A percentile compares a stretch with the other conserved stretches of the same genome.
phyloP scores from a whole-genome alignment of 2,888 invertebrate species.

The Koerneria pararmatus region DNA sequence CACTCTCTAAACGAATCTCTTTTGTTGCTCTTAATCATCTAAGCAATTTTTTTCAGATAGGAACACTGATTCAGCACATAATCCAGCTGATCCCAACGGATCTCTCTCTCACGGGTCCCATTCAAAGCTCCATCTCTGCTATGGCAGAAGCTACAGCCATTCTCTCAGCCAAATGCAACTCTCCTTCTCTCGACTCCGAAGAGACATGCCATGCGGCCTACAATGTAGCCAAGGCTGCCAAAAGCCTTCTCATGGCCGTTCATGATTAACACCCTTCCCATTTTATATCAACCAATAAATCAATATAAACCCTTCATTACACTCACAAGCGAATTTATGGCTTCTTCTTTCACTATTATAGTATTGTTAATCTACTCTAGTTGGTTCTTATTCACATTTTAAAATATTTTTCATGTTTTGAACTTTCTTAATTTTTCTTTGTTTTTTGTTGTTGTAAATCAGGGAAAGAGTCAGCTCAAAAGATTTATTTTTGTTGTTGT shows the following conservation, averaged over 20 bases:
- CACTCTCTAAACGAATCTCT: too few species aligned
- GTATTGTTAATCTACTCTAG: background rate
- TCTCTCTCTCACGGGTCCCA: constrained; percentile 21
- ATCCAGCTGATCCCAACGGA: constrained; percentile 30
- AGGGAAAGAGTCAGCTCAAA: too few species aligned
- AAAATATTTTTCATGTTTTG: background rate
- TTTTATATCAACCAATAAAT: constrained; percentile 5
- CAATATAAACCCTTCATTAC: too few species aligned
- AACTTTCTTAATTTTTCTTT: background rate
- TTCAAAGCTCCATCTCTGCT: constrained; percentile 26
- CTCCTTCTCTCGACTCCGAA: constrained; percentile 30
- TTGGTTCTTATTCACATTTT: background rate
- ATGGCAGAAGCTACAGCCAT: constrained; percentile 35
- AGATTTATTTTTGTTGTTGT: too few species aligned
- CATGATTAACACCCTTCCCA: constrained; percentile 24
- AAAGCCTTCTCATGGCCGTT: constrained; percentile 36
- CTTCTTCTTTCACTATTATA: too few species aligned
- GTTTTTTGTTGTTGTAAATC: too few species aligned
- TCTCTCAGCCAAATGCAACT: constrained; percentile 34
- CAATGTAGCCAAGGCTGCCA: constrained; percentile 44
- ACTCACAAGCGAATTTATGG: too few species aligned
- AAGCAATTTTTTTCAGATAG: constrained; percentile 30
- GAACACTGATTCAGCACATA: constrained; percentile 38
- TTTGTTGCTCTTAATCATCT: too few species aligned
- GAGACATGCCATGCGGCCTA: constrained; percentile 42